Base-by-base conservation (phyloP, 2,888 invertebrate genomes). In the Noctua janthina region DNA sequence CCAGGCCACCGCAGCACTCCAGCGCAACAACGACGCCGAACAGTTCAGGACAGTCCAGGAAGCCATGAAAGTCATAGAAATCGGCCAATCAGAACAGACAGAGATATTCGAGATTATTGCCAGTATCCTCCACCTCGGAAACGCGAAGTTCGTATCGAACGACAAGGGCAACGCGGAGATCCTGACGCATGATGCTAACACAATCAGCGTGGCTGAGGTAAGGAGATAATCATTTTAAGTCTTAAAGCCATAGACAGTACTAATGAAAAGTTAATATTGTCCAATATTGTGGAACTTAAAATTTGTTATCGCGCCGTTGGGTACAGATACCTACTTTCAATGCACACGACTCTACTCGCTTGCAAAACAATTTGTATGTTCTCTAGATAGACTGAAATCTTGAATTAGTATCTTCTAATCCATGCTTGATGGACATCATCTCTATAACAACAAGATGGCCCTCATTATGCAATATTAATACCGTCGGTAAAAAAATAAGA, bases 91-190 rank as follows among this genome's bases (percentile, higher is more conserved):
- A 1, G 98, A 99, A 91, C 98, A 98, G 94, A 96, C 97, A 49
- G 98, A 98, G 89, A 98, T 99, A 87, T 98, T 98, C 91, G 97
- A 97, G 73, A 98, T 99, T 85, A 97, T 99, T n/a, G 98, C 98
- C 13, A 98, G 98, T 81, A 98, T 99, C 66, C 95, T 99, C 79
- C 99, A 99, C 92, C 97, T 99, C 88, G 99, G 99, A 20, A 99
- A 99, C 92, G 97, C 99, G n/a, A 98, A 98, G 82, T 99, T 99
- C 94, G 97, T 97, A 23, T 98, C 98, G 90, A 96, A 95, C 85
- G 98, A 98, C 35, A 98, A 98, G 79, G 98, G 98, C 43, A 95
- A 97, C 83, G 98, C 98, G 0, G 97, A 97, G 90, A 97, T 99
- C 49, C 94, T 97, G 23, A 97, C 97, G 86, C 97, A 97, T 15